phyloP scores from a whole-genome alignment of 1,140 invertebrate genomes.

The Halyomorpha halys region DNA sequence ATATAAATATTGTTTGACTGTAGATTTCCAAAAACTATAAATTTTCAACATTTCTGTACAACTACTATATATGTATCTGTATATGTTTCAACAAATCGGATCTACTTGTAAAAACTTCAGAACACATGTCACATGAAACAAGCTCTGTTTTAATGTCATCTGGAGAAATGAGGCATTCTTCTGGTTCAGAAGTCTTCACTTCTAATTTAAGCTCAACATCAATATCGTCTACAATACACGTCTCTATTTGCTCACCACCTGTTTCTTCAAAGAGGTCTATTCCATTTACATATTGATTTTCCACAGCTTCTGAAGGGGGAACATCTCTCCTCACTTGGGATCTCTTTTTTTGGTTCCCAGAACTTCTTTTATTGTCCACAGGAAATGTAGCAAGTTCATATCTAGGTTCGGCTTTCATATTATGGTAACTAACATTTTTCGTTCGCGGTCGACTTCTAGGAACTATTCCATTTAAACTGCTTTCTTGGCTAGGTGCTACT shows the following conservation, averaged over 20 bases:
- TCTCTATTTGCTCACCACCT: constrained; percentile 28
- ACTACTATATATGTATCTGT: constrained; percentile 58
- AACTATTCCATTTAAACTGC: constrained; percentile 32
- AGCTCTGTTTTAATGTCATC: constrained; percentile 26
- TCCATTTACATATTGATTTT: constrained; percentile 24
- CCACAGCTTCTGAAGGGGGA: constrained; percentile 13
- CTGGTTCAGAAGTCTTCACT: constrained; percentile 13
- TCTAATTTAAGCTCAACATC: constrained; percentile 28
- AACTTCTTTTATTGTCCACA: neutral
- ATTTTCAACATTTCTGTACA: too few species aligned
- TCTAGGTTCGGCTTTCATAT: constrained; percentile 40
- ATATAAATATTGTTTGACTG: too few species aligned
- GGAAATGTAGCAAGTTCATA: constrained; percentile 39
- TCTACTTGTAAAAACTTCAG: constrained; percentile 57
- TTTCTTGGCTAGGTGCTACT: constrained; percentile 17
- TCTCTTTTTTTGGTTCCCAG: constrained; percentile 15
- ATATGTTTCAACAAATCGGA: constrained; percentile 63
- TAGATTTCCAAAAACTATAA: too few species aligned
- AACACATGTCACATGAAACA: constrained; percentile 65
- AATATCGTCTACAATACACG: constrained; percentile 28
- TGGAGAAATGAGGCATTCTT: constrained; percentile 18
- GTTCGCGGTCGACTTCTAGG: constrained; percentile 46
- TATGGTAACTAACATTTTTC: constrained; percentile 52
- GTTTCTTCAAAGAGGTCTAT: constrained; percentile 21
- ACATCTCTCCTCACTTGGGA: constrained; percentile 19